Base-by-base conservation (phyloP, 1,140 invertebrate species). In the Cyclina sinensis region DNA sequence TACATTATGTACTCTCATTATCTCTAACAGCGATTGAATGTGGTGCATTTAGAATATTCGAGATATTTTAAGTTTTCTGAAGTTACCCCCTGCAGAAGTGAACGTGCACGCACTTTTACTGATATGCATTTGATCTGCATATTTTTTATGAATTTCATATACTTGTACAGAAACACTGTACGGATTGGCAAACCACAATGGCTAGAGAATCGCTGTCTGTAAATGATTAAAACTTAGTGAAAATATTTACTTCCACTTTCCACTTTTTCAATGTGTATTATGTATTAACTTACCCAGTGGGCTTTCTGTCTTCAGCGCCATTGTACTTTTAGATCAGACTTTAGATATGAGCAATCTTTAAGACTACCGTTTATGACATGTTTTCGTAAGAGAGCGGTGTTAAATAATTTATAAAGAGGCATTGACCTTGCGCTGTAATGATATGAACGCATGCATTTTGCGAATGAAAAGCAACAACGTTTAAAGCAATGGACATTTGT, bases 61-160 rank as follows among this genome's bases (percentile, higher is more conserved):
- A 70, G 65, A 37, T 70, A 70, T 70, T 70, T 70, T 70, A 21
- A 70, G 21, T 37, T 37, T 70, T 37, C 32, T 37, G 16, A 70
- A 37, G 21, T 70, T 35, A 70, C 65, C 65, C 65, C 65, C 65
- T 70, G 18, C 65, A 21, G 65, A 35, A 35, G 14, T 16, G 14
- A 70, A 37, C 37, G 35, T 21, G 11, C 27, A 27, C 37, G 65
- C 14, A 39, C 35, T 70, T 37, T 62, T 70, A 37, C 65, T 37
- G 65, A 70, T 39, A 70, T 37, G 65, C 65, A 70, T 37, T 30
- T n/a, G 35, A 14, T 39, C n/a, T n/a, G n/a, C n/a, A n/a, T n/a
- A 2, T 4, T 70, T 43, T 70, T 70, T 12, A 70, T 70, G 24
- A 18, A 70, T 1, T 70, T 12, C 21, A 70, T 70, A 39, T 32